These are phyloP conservation scores for Chrysocyon brachyurus DNA, from an alignment of 2,797 vertebrate genomes.

Conservation along the genomic window DNA sequence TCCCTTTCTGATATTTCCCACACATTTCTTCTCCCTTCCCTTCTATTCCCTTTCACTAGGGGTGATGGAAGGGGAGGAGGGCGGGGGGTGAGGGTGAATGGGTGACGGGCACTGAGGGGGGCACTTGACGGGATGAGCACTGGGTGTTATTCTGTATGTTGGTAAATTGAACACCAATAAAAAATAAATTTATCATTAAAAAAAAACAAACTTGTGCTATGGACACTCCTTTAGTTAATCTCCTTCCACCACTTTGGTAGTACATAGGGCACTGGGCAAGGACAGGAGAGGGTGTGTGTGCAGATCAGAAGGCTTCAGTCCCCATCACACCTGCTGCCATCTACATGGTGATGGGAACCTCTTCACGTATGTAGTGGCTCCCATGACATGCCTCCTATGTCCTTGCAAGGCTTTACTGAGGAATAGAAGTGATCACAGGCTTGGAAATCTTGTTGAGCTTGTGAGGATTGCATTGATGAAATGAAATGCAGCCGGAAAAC, in stretches of 20 bases:
- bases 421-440: not conserved
- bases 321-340: fast-evolving
- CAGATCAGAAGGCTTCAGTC: not conserved
- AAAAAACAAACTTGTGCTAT: not conserved
- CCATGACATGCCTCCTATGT: fast-evolving
- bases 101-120: too few species aligned
- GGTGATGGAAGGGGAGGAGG: too few species aligned
- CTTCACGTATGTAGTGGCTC: too few species aligned
- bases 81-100: too few species aligned
- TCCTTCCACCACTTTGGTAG: not conserved
- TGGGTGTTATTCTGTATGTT: too few species aligned
- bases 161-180: too few species aligned
- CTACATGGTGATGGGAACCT: not conserved
- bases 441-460: not conserved
- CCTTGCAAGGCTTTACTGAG: not conserved
- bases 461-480: not conserved
- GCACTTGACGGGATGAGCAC: too few species aligned
- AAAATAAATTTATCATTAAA: too few species aligned
- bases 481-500: not conserved
- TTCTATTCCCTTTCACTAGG: too few species aligned
- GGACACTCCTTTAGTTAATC: not conserved
- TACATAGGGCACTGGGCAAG: fast-evolving
- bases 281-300: not conserved
- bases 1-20: too few species aligned
- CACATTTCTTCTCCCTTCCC: too few species aligned